Base-by-base conservation (phyloP, 2,888 invertebrate genomes). In the Drosophila mulleri region DNA sequence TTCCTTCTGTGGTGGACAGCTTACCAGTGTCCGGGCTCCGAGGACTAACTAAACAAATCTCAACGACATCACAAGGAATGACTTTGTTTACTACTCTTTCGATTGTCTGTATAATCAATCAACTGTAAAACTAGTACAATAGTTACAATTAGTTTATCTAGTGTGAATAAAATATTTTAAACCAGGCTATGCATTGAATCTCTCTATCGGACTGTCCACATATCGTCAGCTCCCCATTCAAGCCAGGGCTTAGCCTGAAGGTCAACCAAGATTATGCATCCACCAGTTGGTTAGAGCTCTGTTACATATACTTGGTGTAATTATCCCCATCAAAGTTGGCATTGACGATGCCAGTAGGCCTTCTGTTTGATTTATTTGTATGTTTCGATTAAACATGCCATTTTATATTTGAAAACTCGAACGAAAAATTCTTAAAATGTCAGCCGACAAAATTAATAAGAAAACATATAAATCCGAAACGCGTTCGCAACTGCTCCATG, bases 1-100 rank as follows among this genome's bases (percentile, higher is more conserved):
- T 72, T 84, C 37, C 44, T 41, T 41, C 8, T 54, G 1, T 83
- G 82, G 82, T 84, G 84, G 85, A 45, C 44, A 16, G 3, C n/a
- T 9, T 62, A 75, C 56, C 50, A 63, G 18, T 83, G 82, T 20
- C 67, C 68, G 1, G 47, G 14, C 1, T 44, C 67, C 20, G n/a
- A 12, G 3, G 37, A 37, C 14, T 11, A 35, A 18, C 42, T 20
- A 20, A 45, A 1, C 14, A 7, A 14, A 20, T 7, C 23, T 42
- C 18, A 3, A 45, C 14, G 26, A 7, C 26, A 8, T 16, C 9
- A 4, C 8, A 26, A 8, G 7, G 3, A 14, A 45, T 45, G 14
- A 14, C 23, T 14, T 29, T 1, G 26, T 26, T 9, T 14, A 23
- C 4, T 7, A 4, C 16, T 29, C 2, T n/a, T 9, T 47, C 26